A percentile compares a stretch with the other conserved stretches of the same genome.
These are phyloP conservation scores for Lutjanus argentimaculatus DNA, from an alignment of 2,797 vertebrate genomes.

Conservation along the genomic window DNA sequence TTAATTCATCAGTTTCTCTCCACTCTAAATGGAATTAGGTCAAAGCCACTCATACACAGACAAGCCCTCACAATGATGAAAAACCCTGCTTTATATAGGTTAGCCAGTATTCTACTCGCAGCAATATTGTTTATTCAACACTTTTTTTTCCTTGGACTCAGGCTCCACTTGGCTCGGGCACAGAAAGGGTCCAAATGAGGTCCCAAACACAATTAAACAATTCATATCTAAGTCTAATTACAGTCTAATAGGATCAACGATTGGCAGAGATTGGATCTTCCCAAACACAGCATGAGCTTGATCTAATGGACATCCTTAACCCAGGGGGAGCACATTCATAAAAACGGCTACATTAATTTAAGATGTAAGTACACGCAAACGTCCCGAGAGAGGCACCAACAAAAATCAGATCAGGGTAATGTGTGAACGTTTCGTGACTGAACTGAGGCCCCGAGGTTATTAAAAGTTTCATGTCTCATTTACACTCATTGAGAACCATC, in stretches of 20 bases:
- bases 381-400: not conserved
- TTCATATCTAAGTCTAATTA: slow-evolving; percentile 22
- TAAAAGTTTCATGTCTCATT: slow-evolving; percentile 52
- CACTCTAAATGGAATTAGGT: slow-evolving; percentile 80
- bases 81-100: slow-evolving; percentile 71
- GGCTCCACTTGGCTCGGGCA: slow-evolving; percentile 21
- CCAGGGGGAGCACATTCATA: not conserved
- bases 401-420: slow-evolving; percentile 15
- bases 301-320: slow-evolving; percentile 1
- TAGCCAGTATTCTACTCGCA: slow-evolving; percentile 41
- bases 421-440: slow-evolving; percentile 6
- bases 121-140: slow-evolving; percentile 68
- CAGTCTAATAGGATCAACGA: slow-evolving; percentile 13
- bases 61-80: slow-evolving; percentile 60
- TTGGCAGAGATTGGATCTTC: slow-evolving; percentile 2
- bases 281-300: not conserved
- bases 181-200: slow-evolving; percentile 28
- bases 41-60: slow-evolving; percentile 68
- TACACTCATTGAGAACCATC: slow-evolving; percentile 31
- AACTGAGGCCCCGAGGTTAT: slow-evolving; percentile 44
- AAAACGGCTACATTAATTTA: slow-evolving; percentile 6
- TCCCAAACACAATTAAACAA: slow-evolving; percentile 27
- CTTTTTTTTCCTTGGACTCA: slow-evolving; percentile 28
- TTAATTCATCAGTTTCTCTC: slow-evolving; percentile 77
- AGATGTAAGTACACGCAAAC: slow-evolving; percentile 22